Base-by-base conservation (phyloP, 92 coral and sea anemone species). In the Plumapathes pennacea region DNA sequence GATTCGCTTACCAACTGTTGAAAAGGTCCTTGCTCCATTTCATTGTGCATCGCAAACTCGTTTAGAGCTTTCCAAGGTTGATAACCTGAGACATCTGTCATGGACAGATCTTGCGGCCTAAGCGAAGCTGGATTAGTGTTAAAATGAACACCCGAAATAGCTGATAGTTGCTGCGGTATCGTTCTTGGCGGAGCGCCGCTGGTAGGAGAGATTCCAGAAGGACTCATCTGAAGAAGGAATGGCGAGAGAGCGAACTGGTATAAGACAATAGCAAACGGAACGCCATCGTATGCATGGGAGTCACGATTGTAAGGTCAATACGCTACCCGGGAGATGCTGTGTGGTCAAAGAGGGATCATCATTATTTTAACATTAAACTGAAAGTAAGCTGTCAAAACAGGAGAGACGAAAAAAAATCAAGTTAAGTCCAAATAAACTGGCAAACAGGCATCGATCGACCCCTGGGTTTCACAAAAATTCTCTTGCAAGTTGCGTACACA, bases 31-130 rank as follows among this genome's bases (percentile, higher is more conserved):
- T 90, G 90, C 44, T 94, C 99, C 67, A 94, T 67, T 15, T 94
- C 99, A 52, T 84, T 89, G 39, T 94, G 99, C 89, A 94, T 72
- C 4, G 99, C 99, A 57, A 94, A 88, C 15, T 94, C 99, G 60
- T 73, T 94, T 56, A 94, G 80, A 0, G 99, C 99, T 67, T 94
- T 94, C 99, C 99, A 94, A 4, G 99, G 99, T 31, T 94, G 99
- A 74, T 94, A 94, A 39, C 95, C 78, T 9, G 99, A 81, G 19
- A 88, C 62, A 28, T 88, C 96, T 3, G 80, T 66, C 71, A 88
- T 80, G 26, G 81, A 46, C 10, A 86, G 80, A 56, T 83, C 95
- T 31, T 50, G 73, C 33, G 95, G 85, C 44, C 95, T 66, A 22
- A 86, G 73, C 41, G 85, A 64, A 25, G 77, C 89, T 38, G 89